These are phyloP conservation scores for Sphaerophoria taeniata DNA, from an alignment of 2,888 invertebrate genomes.

Conservation along the genomic window DNA sequence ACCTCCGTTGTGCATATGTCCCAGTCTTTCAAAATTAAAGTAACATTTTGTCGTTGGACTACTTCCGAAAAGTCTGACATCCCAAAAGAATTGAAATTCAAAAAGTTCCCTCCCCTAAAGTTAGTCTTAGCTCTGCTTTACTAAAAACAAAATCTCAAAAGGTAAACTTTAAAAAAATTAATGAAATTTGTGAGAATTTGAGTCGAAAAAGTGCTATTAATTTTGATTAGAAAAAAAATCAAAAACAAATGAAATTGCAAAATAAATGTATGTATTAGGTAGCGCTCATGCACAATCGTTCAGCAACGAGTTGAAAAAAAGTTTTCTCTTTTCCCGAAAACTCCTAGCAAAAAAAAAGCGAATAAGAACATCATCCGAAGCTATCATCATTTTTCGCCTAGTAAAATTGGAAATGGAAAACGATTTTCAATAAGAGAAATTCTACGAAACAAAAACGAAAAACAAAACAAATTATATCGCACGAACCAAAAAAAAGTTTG, in stretches of 20 bases:
- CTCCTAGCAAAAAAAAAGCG: not conserved
- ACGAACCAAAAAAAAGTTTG: constrained; percentile 8
- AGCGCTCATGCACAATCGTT: constrained; percentile 15
- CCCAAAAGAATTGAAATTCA: constrained; percentile 4
- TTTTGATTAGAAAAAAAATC: not conserved
- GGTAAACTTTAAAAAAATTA: not conserved
- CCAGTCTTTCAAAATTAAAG: not conserved
- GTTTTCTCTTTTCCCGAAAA: constrained; percentile 27
- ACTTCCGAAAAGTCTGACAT: constrained; percentile 5
- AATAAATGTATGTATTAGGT: constrained; percentile 4
- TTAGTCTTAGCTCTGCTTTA: not conserved
- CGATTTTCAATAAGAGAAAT: not conserved
- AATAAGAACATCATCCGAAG: constrained; percentile 16
- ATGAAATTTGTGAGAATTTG: not conserved
- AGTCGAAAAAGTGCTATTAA: not conserved
- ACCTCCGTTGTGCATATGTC: not conserved
- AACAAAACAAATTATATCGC: constrained; percentile 10
- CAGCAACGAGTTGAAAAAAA: constrained; percentile 41
- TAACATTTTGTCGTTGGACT: not conserved
- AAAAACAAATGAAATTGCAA: constrained; percentile 8
- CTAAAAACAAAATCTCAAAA: not conserved
- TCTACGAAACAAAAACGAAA: constrained; percentile 2
- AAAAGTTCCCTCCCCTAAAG: not conserved
- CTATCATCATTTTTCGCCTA: constrained; percentile 37
- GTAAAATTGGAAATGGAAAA: constrained; percentile 31